phyloP scores from a whole-genome alignment of 2,888 invertebrate species.

The Liopterus haemorrhoidalis region DNA sequence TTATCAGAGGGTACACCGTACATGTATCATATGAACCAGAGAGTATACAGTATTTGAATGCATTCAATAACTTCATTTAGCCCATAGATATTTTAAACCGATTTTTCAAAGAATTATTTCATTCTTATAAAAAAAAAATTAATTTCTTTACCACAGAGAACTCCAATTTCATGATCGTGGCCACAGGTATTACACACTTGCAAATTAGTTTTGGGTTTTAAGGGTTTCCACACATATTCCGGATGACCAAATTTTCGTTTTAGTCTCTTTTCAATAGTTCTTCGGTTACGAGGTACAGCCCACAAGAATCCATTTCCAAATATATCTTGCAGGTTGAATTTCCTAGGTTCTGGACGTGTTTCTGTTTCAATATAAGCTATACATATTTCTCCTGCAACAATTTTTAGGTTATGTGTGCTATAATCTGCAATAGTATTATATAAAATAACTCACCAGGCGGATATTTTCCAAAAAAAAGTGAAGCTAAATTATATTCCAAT shows the following conservation, averaged over 20 bases:
- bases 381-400: slow-evolving; percentile 16
- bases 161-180: slow-evolving; percentile 69
- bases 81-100: slow-evolving; percentile 2
- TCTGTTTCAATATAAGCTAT: slow-evolving; percentile 17
- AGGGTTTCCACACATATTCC: slow-evolving; percentile 62
- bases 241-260: slow-evolving; percentile 68
- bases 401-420: slow-evolving; percentile 11
- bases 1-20: too few species aligned
- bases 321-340: slow-evolving; percentile 57
- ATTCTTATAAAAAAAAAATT: slow-evolving; percentile 11
- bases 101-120: slow-evolving; percentile 1
- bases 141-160: slow-evolving; percentile 69
- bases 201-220: slow-evolving; percentile 67
- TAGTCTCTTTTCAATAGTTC: slow-evolving; percentile 67
- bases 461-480: slow-evolving; percentile 42
- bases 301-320: slow-evolving; percentile 70
- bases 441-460: slow-evolving; percentile 46
- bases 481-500: slow-evolving; percentile 44
- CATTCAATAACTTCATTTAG: too few species aligned
- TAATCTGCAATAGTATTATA: not conserved
- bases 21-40: too few species aligned
- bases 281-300: slow-evolving; percentile 75
- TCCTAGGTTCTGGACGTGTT: slow-evolving; percentile 32
- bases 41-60: too few species aligned
- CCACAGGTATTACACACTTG: slow-evolving; percentile 77